Percentiles rank a stretch among this genome's conserved stretches.
Conservation (phyloP, 1,140 invertebrate species). For the Geopemphigus sp. region DNA sequence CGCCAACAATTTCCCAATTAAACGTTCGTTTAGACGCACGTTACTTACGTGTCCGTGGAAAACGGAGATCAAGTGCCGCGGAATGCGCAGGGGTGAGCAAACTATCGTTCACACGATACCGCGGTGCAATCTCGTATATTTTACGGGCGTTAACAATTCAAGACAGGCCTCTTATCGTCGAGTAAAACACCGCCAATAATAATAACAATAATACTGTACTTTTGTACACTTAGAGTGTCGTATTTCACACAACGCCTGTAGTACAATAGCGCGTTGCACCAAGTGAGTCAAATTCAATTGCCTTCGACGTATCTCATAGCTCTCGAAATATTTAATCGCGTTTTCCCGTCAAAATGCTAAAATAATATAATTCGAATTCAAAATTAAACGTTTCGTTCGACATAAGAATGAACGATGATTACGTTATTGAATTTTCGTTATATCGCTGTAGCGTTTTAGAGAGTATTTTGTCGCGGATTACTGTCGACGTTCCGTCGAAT, state of each 20-base stretch:
- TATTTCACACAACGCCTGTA: not conserved
- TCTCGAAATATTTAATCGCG: slow-evolving; percentile 1
- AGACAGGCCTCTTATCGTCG: not conserved
- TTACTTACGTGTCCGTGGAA: not conserved
- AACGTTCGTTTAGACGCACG: not conserved
- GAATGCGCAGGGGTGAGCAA: not conserved
- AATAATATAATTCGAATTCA: not conserved
- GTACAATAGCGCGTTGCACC: not conserved
- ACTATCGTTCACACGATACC: slow-evolving; percentile 3
- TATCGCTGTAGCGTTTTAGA: no score
- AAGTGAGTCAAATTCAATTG: not conserved
- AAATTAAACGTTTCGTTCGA: not conserved
- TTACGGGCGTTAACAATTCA: not conserved
- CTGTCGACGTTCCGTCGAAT: no score
- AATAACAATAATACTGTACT: slow-evolving; percentile 5
- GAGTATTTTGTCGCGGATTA: no score
- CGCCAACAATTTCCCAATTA: not conserved
- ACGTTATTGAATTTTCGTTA: no score
- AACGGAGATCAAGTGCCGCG: not conserved
- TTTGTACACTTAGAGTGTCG: slow-evolving; percentile 12
- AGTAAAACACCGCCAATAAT: slow-evolving; percentile 7
- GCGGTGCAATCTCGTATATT: not conserved
- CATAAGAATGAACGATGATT: not conserved
- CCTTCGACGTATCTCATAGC: not conserved
- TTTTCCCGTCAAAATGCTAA: not conserved